Evolutionary conservation across 2,113 vertebrate species (phyloP).

Genomic region (Etheostoma spectabile): DNA sequence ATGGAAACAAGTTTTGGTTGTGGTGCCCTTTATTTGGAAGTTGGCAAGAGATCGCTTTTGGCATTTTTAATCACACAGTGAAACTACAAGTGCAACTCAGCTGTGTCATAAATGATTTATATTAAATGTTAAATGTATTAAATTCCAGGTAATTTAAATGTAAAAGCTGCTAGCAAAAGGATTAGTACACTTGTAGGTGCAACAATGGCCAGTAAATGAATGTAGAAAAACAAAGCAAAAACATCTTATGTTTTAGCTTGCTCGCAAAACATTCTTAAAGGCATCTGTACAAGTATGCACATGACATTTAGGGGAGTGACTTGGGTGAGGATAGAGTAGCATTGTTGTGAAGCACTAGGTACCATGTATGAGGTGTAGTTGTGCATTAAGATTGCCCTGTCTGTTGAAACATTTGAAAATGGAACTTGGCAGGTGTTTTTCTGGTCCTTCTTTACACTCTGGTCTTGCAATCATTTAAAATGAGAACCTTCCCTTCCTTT

Average conservation of each 20-base stretch:
- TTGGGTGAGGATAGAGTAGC: neutral
- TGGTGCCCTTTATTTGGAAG: conserved; percentile 1
- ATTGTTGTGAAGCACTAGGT: neutral
- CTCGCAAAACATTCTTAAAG: neutral
- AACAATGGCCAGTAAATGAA: neutral
- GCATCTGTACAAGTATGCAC: neutral
- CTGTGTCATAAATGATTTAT: neutral
- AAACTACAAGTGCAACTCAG: neutral
- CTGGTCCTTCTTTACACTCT: neutral
- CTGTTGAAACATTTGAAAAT: neutral
- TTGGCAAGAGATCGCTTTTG: neutral
- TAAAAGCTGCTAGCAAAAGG: neutral
- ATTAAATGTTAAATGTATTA: neutral
- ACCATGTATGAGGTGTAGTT: no score
- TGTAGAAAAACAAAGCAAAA: neutral
- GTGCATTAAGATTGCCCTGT: neutral
- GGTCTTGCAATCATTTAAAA: neutral
- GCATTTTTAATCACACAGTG: neutral
- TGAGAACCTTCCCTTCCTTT: neutral
- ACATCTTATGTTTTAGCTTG: neutral
- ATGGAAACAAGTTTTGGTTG: neutral
- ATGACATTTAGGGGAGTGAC: neutral
- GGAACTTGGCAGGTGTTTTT: neutral
- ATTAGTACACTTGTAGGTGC: neutral
- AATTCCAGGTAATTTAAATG: neutral